These are phyloP conservation scores for Morus bassanus DNA, from an alignment of 2,797 vertebrate species.

Conservation along the genomic window DNA sequence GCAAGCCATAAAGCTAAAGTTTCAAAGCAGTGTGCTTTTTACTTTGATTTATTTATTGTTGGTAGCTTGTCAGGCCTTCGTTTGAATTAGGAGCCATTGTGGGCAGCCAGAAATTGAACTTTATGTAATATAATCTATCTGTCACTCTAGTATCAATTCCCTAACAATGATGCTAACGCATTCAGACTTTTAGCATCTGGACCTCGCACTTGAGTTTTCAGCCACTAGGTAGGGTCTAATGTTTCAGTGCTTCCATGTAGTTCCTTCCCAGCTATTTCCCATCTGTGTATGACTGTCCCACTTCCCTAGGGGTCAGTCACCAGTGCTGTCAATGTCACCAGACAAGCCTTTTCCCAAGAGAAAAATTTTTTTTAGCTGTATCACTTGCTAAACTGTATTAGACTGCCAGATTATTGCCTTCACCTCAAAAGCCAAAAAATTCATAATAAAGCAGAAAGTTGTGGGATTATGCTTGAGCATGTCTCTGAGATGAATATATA, in stretches of 20 bases:
- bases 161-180: slow-evolving; percentile 48
- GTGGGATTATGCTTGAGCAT: neutral
- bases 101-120: slow-evolving; percentile 41
- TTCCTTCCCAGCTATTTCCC: slow-evolving; percentile 79
- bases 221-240: slow-evolving; percentile 19
- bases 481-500: neutral
- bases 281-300: slow-evolving; percentile 75
- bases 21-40: slow-evolving; percentile 42
- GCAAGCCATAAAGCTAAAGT: neutral
- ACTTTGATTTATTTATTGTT: slow-evolving; percentile 51
- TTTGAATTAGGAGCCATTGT: slow-evolving; percentile 32
- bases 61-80: slow-evolving; percentile 26
- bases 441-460: neutral
- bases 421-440: neutral
- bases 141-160: slow-evolving; percentile 51
- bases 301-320: slow-evolving; percentile 52
- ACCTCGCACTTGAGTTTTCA: slow-evolving; percentile 43
- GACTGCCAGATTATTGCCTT: neutral
- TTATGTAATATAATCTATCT: slow-evolving; percentile 47
- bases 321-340: slow-evolving; percentile 44
- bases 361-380: slow-evolving; percentile 1
- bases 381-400: neutral
- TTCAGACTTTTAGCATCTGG: slow-evolving; percentile 64
- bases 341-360: slow-evolving; percentile 45
- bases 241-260: slow-evolving; percentile 49